Percentiles rank a stretch among this genome's conserved stretches.
phyloP scores from a whole-genome alignment of 2,797 vertebrate genomes.

The Tarsius wallacei region DNA sequence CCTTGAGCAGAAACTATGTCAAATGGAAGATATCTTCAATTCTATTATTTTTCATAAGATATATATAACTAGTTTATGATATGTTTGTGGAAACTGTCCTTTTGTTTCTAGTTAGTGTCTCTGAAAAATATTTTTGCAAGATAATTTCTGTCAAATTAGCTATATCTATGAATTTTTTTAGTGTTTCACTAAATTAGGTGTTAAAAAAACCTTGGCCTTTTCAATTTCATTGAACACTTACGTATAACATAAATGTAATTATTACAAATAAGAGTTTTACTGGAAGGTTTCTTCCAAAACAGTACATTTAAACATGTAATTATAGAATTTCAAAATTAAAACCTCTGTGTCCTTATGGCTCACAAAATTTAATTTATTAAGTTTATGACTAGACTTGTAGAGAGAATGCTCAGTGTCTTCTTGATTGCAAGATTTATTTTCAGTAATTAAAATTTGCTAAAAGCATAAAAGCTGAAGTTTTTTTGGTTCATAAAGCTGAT shows the following conservation, averaged over 20 bases:
- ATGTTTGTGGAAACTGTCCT: background rate
- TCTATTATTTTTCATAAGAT: background rate
- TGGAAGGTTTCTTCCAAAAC: background rate
- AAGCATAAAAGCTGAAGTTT: background rate
- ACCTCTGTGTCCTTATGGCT: background rate
- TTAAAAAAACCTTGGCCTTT: background rate
- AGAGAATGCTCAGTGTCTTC: background rate
- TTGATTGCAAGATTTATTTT: background rate
- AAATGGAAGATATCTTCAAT: background rate
- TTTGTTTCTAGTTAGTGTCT: background rate
- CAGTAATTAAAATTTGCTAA: background rate
- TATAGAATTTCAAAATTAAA: background rate
- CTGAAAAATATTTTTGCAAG: background rate
- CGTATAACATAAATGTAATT: background rate
- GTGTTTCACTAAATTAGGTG: background rate
- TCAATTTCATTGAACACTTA: background rate
- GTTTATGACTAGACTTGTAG: background rate
- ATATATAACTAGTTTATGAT: background rate
- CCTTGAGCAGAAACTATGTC: background rate
- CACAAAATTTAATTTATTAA: slow-evolving; percentile 38
- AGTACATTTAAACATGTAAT: slow-evolving; percentile 28
- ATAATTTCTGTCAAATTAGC: background rate
- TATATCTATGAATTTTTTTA: background rate
- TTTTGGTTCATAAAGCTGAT: background rate
- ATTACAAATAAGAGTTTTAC: background rate